Evolutionary conservation across 1,140 invertebrate species (phyloP).

Genomic region (Bradynema listronoti): DNA sequence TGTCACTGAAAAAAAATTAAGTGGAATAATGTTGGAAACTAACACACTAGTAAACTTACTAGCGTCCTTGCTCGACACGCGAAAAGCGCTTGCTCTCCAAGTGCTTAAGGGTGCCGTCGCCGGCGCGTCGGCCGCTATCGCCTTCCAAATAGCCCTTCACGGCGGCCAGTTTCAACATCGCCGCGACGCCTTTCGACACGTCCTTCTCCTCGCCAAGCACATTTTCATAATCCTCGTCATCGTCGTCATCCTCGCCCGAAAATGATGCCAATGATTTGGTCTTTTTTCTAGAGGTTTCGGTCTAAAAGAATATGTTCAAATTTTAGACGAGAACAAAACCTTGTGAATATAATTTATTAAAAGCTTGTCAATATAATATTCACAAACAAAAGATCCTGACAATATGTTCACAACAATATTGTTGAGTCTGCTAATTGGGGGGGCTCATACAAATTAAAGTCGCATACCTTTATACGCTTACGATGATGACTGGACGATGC

Average conservation of each 20-base stretch:
- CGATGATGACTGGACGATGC: too few species aligned
- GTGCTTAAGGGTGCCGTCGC: conserved; percentile 76
- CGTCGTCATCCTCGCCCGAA: conserved; percentile 27
- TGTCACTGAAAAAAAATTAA: conserved; percentile 64
- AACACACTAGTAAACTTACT: conserved; percentile 42
- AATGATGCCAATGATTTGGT: too few species aligned
- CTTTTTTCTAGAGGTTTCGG: too few species aligned
- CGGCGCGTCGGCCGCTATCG: conserved; percentile 63
- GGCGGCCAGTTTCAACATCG: conserved; percentile 80
- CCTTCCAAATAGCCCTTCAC: conserved; percentile 85
- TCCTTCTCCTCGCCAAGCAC: conserved; percentile 84
- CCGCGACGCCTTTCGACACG: conserved; percentile 80
- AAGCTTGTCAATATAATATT: too few species aligned
- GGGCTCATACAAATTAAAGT: too few species aligned
- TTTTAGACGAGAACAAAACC: neutral
- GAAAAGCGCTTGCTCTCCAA: conserved; percentile 79
- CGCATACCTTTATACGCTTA: too few species aligned
- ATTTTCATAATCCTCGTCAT: conserved; percentile 46
- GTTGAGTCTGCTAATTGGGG: too few species aligned
- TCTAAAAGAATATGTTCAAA: too few species aligned
- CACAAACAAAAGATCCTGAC: too few species aligned
- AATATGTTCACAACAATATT: too few species aligned
- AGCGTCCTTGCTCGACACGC: conserved; percentile 60
- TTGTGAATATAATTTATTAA: too few species aligned
- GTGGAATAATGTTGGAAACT: conserved; percentile 9